A percentile compares a stretch with the other conserved stretches of the same genome.
phyloP scores from a whole-genome alignment of 2,113 vertebrate species.

The Pachypanchax playfairii region DNA sequence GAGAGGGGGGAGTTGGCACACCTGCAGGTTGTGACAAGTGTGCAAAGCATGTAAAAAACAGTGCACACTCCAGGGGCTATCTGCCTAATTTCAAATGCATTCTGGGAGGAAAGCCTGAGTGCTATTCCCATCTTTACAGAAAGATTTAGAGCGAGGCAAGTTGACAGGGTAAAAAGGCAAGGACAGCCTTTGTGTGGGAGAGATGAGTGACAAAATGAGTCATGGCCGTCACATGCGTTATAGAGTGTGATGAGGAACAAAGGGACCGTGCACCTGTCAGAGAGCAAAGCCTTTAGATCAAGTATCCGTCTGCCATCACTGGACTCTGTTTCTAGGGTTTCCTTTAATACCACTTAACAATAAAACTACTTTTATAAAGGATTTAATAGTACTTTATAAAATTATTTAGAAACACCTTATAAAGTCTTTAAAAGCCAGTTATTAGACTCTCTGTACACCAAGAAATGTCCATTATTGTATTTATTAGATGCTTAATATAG shows the following conservation, averaged over 20 bases:
- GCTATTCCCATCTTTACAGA: constrained; percentile 62
- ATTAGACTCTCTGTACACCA: no score
- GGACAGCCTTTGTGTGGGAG: constrained; percentile 69
- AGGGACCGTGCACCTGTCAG: constrained; percentile 49
- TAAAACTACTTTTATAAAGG: no score
- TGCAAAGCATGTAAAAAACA: constrained; percentile 54
- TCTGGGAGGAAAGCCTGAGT: constrained; percentile 48
- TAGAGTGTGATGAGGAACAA: constrained; percentile 69
- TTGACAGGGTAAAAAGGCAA: constrained; percentile 65
- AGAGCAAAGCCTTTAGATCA: constrained; percentile 45
- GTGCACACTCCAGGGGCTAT: constrained; percentile 63
- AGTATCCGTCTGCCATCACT: constrained; percentile 22
- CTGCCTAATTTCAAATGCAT: constrained; percentile 69
- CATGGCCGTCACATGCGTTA: constrained; percentile 60
- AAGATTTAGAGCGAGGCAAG: constrained; percentile 69
- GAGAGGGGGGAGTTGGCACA: constrained; percentile 36
- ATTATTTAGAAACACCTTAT: no score
- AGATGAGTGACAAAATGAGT: constrained; percentile 72
- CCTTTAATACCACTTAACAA: no score
- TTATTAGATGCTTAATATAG: no score
- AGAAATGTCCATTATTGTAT: no score
- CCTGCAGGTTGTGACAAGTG: constrained; percentile 63
- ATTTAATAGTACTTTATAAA: no score
- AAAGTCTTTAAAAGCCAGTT: no score
- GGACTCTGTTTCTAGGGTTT: no score